Base-by-base conservation (phyloP, 2,888 invertebrate genomes). In the Asteroscopus sphinx region DNA sequence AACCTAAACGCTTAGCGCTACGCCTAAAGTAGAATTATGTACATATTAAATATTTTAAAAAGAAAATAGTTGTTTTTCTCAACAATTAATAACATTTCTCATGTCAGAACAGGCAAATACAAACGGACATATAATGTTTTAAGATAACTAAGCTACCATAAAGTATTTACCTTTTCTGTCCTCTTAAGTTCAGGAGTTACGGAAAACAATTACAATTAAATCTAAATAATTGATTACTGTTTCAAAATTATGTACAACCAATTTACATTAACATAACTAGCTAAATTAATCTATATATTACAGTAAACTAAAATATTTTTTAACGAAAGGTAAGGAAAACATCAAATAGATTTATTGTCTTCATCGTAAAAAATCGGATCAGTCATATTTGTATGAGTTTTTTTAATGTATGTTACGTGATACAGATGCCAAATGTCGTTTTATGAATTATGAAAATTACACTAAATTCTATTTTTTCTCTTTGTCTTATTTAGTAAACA, bases 181-280 rank as follows among this genome's bases (percentile, higher is more conserved):
- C 41, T 60, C 41, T 60, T 26, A 65, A 55, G 60, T 66, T 62
- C 67, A 72, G 68, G 55, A 81, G 73, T 75, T 76, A 76, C 35
- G 41, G 52, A 65, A 68, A 75, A 76, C 57, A 66, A 60, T 60
- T 53, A 56, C 33, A 64, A 68, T 65, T 76, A 64, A 68, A 35
- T 41, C 79, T 83, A 80, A 61, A 76, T 74, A 81, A 77, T 80
- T 80, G 73, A 77, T 79, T 68, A 76, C 66, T 77, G 75, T 80
- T 85, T 72, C 80, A 83, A 87, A 85, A 89, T 86, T 92, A 93
- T 93, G 82, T 93, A 93, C 93, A 93, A 92, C 89, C 92, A 92
- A 92, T 93, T 86, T 92, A 93, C 91, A 93, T 76, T 71, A 83
- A 79, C 79, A 73, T 84, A 83, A 82, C 70, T 74, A 72, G n/a